Evolutionary conservation across 2,113 vertebrate genomes (phyloP), one percentile per base, ranked within the genome.

Genomic region (Sardina pilchardus): DNA sequence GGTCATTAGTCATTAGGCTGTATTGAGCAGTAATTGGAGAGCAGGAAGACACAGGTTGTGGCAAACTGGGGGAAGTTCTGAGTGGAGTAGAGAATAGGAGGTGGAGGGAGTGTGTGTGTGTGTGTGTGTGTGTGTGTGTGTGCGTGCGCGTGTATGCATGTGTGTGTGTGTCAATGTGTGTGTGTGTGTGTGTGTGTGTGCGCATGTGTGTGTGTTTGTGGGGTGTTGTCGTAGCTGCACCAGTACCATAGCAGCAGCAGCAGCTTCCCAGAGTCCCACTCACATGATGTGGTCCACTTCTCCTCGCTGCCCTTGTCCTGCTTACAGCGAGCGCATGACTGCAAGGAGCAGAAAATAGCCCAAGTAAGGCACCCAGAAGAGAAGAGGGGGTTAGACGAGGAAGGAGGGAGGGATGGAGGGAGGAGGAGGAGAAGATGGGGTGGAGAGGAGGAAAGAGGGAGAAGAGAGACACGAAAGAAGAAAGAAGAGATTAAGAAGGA

Each of bases 291-390:
- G 81, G 83, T 85, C 83, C 75, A 39, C 21, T 56, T 82, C 53
- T 86, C 83, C 84, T 88, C 85, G 59, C 8, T 43, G 90, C 83
- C 91, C 91, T 91, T 90, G 90, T 85, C 88, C 90, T 87, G 90
- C 81, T 90, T 89, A 63, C 85, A 44, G 75, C 71, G 90, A 89
- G 82, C 89, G 85, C 87, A 87, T 85, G 89, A 84, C 75, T 88
- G 59, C 44, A 59, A 56, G 83, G 63, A 85, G 84, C 81, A 48
- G 85, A 82, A 85, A 78, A 80, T 89, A 86, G 84, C 86, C 21
- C 36, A 63, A 83, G 34, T 30, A 48, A 43, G 81, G 56, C 8
- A 45, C 56, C 26, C 42, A 39, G 85, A 42, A 24, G n/a, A n/a
- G 34, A 16, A 47, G 47, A 81, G 75, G n/a, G 30, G 21, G n/a